Base-by-base conservation (phyloP, 1,140 invertebrate species). In the Leptoteleia sp. region DNA sequence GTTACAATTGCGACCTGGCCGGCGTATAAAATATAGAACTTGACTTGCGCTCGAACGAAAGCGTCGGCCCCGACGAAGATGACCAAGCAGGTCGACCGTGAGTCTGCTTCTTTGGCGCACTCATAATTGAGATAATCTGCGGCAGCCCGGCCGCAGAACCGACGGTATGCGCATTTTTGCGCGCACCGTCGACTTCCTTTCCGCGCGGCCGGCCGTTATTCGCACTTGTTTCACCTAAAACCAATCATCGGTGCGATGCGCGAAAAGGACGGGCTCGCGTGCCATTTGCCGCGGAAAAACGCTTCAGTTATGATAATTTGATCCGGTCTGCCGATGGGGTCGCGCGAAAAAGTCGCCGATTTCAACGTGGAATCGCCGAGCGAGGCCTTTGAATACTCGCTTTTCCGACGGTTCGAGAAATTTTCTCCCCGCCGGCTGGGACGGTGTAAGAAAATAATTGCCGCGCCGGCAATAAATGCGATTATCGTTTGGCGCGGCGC, bases 121-220 rank as follows among this genome's bases (percentile, higher is more conserved):
- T 87, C 80, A 85, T 85, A 85, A 85, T 87, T 85, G 84, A 84
- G 83, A 85, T 87, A 87, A 87, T 87, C 76, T 85, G 85, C 79
- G 75, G 64, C 76, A 65, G 80, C 57, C 65, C 62, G 65, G 64
- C n/a, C 45, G 59, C 38, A 70, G 76, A 71, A 78, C 78, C 70
- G 75, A 15, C 61, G 81, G 82, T 80, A 85, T 84, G 82, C 80
- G 71, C 76, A 86, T 85, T 87, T 85, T 86, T 86, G 59, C 81
- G n/a, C n/a, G n/a, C 43, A 83, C 84, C 70, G 61, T 27, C 61
- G 65, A 77, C 76, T 84, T 84, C 81, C 81, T 84, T 80, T 47
- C 43, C 64, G 47, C 47, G 27, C 61, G 79, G n/a, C n/a, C 31
- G 27, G 71, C 65, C 70, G 70, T 80, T 77, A 82, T 73, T 75